phyloP scores from a whole-genome alignment of 2,113 vertebrate genomes.

The Scytalopus superciliaris region DNA sequence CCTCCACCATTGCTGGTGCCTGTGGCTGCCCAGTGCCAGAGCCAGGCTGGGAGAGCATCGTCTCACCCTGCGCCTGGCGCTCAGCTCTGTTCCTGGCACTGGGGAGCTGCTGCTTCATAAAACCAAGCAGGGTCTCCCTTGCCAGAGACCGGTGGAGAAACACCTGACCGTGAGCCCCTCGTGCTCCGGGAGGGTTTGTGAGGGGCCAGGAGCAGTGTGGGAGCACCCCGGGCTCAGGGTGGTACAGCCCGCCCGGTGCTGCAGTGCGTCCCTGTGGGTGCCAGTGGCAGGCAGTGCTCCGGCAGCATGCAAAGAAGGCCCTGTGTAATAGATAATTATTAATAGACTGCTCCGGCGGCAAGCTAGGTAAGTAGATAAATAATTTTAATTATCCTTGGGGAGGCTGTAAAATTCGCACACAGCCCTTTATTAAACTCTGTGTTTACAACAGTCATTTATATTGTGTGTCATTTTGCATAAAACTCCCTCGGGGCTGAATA shows the following conservation, averaged over 20 bases:
- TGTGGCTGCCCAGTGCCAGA: neutral
- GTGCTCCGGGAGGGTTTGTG: neutral
- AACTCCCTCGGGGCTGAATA: conserved; percentile 11
- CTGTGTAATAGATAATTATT: conserved; percentile 76
- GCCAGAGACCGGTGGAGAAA: neutral
- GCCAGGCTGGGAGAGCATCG: fast-evolving
- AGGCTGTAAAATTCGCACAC: conserved; percentile 71
- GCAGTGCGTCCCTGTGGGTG: neutral
- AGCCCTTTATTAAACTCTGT: conserved; percentile 75
- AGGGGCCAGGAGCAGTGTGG: fast-evolving
- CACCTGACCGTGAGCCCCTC: fast-evolving
- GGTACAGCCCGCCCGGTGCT: neutral
- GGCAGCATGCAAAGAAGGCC: conserved; percentile 63
- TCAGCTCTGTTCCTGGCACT: fast-evolving
- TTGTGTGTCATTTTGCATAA: conserved; percentile 55
- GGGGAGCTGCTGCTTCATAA: neutral
- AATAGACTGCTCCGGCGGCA: conserved; percentile 73
- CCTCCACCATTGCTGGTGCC: fast-evolving
- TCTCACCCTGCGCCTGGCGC: neutral
- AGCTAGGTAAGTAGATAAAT: conserved; percentile 79
- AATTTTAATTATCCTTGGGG: conserved; percentile 81
- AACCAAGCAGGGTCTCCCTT: neutral
- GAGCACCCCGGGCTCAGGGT: fast-evolving
- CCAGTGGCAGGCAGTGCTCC: neutral
- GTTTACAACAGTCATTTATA: conserved; percentile 75